Base-by-base conservation (phyloP, 2,888 invertebrate genomes). In the Anodontia alba region DNA sequence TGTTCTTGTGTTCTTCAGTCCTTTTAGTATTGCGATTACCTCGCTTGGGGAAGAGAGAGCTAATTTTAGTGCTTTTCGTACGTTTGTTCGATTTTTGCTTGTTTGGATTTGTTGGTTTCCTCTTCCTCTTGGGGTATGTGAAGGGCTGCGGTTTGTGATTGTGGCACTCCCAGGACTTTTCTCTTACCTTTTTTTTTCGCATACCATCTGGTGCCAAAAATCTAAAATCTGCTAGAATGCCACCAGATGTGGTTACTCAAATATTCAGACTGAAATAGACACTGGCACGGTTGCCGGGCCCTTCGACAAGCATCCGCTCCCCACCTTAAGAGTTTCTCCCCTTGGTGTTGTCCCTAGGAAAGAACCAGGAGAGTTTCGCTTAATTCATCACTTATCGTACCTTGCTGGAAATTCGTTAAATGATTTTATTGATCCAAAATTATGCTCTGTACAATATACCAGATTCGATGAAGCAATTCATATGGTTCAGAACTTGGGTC, bases 301-400 rank as follows among this genome's bases (percentile, higher is more conserved):
- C 20, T 46, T 46, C 17, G 46, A 20, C 3, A 17, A 46, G 15
- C 15, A 17, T 3, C 46, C 46, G 3, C 7, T 46, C 17, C 3
- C 20, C n/a, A 46, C 8, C 8, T 46, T 20, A 46, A 15, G 15
- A 20, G 15, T 8, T 46, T 46, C 46, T 3, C 46, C 46, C 3
- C 15, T 46, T 8, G 46, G 46, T 46, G 2, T 15, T 2, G 46
- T 46, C 3, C n/a, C 15, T 12, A 46, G 17, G 20, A 46, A 46
- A 46, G n/a, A 12, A 46, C 20, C 46, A 51, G 74, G n/a, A 15
- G 33, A 74, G 26, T 74, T 33, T 29, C 54, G 78, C 1, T 17
- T 78, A 23, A 74, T 78, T 31, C 78, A 78, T 68, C 78, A 73
- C 31, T 29, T 73, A 0, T 68, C 68, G 15, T 78, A 62, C 29